Evolutionary conservation across 2,113 vertebrate species (phyloP), one percentile per base, ranked within the genome.

Genomic region (Megatriorchis doriae): DNA sequence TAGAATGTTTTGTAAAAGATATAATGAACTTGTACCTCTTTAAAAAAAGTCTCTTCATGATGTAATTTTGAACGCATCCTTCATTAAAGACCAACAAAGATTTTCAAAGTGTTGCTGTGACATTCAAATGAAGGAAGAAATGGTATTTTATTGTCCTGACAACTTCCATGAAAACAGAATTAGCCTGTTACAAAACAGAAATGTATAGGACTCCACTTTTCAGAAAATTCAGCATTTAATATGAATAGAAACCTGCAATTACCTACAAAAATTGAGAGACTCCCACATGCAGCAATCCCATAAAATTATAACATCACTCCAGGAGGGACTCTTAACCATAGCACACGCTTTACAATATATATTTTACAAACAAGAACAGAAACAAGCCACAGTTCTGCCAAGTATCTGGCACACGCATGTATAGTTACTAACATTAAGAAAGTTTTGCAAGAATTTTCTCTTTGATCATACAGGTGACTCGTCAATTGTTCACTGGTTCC

Each of bases 1-100:
- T 91, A 95, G 96, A 98, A 97, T 97, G 94, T 94, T 97, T 97
- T 97, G 93, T 97, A 97, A 97, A 93, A 96, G 92, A 96, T 90
- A 95, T 70, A 96, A 96, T 96, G 95, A 98, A 98, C 97, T 97
- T 98, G 66, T 90, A 96, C 94, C 66, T 94, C 93, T 92, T 97
- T 59, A 17, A 52, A 20, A 91, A 96, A 95, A 75, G 90, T 42
- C 73, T 81, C 88, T 96, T 96, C 90, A 89, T 94, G 61, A 96
- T 94, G 59, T 78, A 80, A 97, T 96, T 96, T 97, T 97, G 85
- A 97, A 93, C 7, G 58, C 72, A 77, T 56, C 82, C 63, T 93
- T 97, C 96, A 94, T 93, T 91, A 96, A 96, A 97, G 59, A 96
- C 23, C 80, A 92, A 74, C 75, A 86, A 94, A 56, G 87, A 83